Evolutionary conservation across 2,113 vertebrate species (phyloP).

Genomic region (Ailurus styani): DNA sequence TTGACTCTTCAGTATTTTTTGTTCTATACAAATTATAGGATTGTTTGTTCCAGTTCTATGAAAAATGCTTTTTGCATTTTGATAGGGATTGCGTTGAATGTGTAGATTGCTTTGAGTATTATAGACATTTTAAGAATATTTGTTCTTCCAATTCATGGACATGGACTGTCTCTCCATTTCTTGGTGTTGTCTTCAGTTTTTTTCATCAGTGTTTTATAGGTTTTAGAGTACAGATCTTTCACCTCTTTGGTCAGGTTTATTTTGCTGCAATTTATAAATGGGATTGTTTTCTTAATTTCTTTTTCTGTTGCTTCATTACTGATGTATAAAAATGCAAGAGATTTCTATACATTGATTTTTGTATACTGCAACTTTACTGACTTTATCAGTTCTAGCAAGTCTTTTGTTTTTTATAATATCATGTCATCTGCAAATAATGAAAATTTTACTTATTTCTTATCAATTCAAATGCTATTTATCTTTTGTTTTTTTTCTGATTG

Average conservation of each 20-base stretch:
- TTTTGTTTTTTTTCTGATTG: neutral
- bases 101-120: neutral
- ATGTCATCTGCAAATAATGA: neutral
- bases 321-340: neutral
- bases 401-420: neutral
- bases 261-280: neutral
- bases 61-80: neutral
- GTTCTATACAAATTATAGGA: neutral
- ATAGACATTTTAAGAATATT: neutral
- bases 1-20: neutral
- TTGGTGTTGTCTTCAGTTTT: neutral
- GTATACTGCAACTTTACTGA: neutral
- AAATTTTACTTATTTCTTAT: neutral
- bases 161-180: neutral
- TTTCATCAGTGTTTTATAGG: neutral
- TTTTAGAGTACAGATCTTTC: neutral
- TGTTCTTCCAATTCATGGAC: neutral
- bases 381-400: neutral
- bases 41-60: neutral
- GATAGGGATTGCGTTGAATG: neutral
- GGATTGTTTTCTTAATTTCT: neutral
- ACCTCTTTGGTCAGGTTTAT: neutral
- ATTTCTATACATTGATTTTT: neutral
- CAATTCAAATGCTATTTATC: neutral
- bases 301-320: neutral